A percentile compares a stretch with the other conserved stretches of the same genome.
These are phyloP conservation scores for Xiphorhynchus elegans DNA, from an alignment of 2,113 vertebrate species.

Conservation along the genomic window DNA sequence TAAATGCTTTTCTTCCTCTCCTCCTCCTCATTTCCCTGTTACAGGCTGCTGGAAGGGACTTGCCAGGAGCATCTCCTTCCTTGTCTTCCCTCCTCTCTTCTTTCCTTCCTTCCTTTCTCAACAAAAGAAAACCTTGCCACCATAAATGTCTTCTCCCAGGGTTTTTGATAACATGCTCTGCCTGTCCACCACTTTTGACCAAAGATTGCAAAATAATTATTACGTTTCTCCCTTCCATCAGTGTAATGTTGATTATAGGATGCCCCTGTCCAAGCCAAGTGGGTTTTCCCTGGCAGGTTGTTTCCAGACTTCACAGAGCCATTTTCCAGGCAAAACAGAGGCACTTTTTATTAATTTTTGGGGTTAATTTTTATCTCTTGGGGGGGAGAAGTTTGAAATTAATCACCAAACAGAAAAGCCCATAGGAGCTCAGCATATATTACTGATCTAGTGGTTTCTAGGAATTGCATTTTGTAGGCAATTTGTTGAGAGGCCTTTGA, in stretches of 20 bases:
- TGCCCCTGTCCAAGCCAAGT: not conserved
- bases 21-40: not conserved
- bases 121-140: not conserved
- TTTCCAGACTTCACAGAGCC: not conserved
- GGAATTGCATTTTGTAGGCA: slow-evolving; percentile 51
- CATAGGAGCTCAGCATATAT: slow-evolving; percentile 14
- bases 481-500: slow-evolving; percentile 63
- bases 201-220: not conserved
- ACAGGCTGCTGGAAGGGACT: not conserved
- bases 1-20: not conserved
- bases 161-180: not conserved
- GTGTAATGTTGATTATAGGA: not conserved
- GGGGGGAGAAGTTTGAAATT: not conserved
- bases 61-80: not conserved
- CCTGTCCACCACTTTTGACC: not conserved
- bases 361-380: not conserved
- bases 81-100: not conserved
- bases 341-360: not conserved
- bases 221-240: not conserved
- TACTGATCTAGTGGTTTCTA: slow-evolving; percentile 39
- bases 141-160: fast-evolving
- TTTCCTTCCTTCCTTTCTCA: not conserved
- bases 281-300: not conserved
- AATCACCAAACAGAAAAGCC: slow-evolving; percentile 19
- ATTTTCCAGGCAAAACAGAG: not conserved